Evolutionary conservation across 1,140 invertebrate species (phyloP).

Genomic region (Formica selysi): DNA sequence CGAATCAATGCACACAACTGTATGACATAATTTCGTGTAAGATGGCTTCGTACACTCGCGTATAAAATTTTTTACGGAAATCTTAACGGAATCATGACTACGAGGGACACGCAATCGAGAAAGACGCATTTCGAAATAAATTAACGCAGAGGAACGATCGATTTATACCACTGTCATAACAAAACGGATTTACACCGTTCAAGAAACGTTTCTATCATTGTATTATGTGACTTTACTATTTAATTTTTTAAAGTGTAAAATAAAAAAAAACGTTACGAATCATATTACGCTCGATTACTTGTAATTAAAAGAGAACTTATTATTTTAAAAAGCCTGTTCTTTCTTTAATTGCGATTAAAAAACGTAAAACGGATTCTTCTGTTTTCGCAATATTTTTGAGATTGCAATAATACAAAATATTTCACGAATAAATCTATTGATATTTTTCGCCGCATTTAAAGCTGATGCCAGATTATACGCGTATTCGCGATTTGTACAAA

Average conservation of each 20-base stretch:
- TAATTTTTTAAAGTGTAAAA: neutral
- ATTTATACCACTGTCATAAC: neutral
- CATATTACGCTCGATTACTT: neutral
- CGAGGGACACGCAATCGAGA: conserved; percentile 1
- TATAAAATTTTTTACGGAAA: neutral
- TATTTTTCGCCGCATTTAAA: neutral
- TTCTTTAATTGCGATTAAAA: neutral
- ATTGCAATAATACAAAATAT: neutral
- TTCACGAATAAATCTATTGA: neutral
- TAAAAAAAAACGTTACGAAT: neutral
- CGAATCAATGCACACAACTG: neutral
- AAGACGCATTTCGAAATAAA: neutral
- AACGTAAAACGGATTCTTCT: neutral
- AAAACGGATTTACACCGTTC: neutral
- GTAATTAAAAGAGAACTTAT: neutral
- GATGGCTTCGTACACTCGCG: neutral
- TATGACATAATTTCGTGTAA: neutral
- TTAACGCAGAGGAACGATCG: neutral
- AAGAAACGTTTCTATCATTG: neutral
- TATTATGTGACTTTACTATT: neutral
- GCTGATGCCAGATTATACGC: no score
- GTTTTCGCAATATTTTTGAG: neutral
- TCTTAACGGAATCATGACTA: neutral
- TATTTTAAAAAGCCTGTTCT: neutral
- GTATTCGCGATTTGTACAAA: no score